Conservation (phyloP, 2,888 invertebrate species). For the Drosophila suboccidentalis region DNA sequence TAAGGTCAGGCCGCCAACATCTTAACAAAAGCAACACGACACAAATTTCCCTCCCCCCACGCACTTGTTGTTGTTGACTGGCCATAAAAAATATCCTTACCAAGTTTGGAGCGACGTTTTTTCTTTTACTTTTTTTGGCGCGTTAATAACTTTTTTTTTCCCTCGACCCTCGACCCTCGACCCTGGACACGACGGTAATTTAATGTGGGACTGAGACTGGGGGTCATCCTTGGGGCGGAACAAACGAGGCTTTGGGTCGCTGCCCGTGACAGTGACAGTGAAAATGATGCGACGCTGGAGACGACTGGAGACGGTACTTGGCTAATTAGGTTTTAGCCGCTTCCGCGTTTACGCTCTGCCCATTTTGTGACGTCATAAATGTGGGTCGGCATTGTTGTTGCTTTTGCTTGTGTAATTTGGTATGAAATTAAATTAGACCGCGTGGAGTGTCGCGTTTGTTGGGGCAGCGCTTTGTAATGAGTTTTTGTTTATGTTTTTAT, state of each 20-base stretch:
- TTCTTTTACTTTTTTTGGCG: slow-evolving; percentile 29
- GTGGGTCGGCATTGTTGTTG: slow-evolving; percentile 37
- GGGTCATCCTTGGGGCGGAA: slow-evolving; percentile 45
- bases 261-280: slow-evolving; percentile 71
- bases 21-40: slow-evolving; percentile 33
- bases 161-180: slow-evolving; percentile 14
- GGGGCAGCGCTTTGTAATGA: slow-evolving; percentile 53
- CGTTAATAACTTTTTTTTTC: slow-evolving; percentile 69
- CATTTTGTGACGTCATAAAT: slow-evolving; percentile 64
- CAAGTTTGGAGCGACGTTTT: slow-evolving; percentile 35
- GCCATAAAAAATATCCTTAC: slow-evolving; percentile 27
- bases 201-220: slow-evolving; percentile 41
- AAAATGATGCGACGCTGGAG: slow-evolving; percentile 71
- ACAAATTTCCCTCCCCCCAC: slow-evolving; percentile 2
- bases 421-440: slow-evolving; percentile 76
- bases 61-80: slow-evolving; percentile 16
- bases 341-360: slow-evolving; percentile 47
- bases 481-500: slow-evolving; percentile 60
- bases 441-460: slow-evolving; percentile 38
- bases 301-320: slow-evolving; percentile 35
- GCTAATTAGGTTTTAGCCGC: slow-evolving; percentile 82
- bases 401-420: slow-evolving; percentile 66
- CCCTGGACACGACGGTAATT: slow-evolving; percentile 53
- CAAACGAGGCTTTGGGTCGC: slow-evolving; percentile 38
- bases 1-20: slow-evolving; percentile 57